Conservation (phyloP, 2,888 invertebrate genomes). For the Andricus quercusramuli region DNA sequence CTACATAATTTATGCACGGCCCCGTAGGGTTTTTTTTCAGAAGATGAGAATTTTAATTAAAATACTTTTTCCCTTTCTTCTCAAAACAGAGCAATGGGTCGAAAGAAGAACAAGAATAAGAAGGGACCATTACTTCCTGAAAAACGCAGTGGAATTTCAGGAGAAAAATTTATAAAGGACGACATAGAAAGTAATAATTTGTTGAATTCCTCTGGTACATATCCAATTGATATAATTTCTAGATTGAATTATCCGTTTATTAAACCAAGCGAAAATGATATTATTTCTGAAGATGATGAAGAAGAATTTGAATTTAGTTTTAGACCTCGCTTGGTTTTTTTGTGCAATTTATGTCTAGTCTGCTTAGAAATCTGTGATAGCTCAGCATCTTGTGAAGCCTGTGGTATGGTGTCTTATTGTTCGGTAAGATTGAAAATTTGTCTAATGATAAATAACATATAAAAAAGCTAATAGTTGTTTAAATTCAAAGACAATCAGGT, state of each 20-base stretch:
- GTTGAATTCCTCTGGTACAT: not conserved
- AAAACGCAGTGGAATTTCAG: not conserved
- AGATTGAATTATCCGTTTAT: conserved; percentile 50
- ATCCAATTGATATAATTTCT: conserved; percentile 38
- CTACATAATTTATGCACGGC: too few relatives aligned
- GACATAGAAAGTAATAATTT: conserved; percentile 2
- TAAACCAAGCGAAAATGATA: conserved; percentile 16
- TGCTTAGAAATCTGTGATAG: conserved; percentile 62
- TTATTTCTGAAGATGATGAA: conserved; percentile 78
- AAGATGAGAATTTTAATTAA: not conserved
- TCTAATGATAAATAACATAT: not conserved
- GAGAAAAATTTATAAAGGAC: not conserved
- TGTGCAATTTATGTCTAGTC: conserved; percentile 81
- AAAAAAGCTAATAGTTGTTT: not conserved
- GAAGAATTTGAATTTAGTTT: conserved; percentile 84
- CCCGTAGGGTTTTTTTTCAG: not conserved
- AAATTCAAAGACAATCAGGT: too few relatives aligned
- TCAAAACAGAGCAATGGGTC: conserved; percentile 52
- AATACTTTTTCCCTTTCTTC: not conserved
- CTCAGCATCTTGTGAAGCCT: conserved; percentile 77
- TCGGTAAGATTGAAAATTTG: conserved; percentile 67
- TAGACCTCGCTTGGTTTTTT: conserved; percentile 83
- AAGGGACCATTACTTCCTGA: conserved; percentile 44
- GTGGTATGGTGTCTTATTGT: conserved; percentile 85
- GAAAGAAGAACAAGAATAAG: conserved; percentile 55